These are phyloP conservation scores for Rugalucina vietnamica DNA, from an alignment of 2,888 invertebrate genomes.

Conservation along the genomic window DNA sequence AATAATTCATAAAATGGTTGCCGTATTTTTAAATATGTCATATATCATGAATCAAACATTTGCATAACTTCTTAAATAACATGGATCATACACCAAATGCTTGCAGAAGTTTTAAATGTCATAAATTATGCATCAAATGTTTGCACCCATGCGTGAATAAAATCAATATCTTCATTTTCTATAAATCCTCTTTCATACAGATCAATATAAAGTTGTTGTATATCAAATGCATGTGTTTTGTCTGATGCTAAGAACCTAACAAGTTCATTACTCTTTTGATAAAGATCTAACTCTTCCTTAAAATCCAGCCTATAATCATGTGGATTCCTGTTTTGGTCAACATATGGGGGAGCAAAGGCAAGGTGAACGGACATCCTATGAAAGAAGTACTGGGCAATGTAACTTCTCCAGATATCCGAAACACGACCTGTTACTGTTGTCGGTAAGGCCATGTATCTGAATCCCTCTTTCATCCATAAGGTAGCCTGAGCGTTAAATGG, in stretches of 20 bases:
- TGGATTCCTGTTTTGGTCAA: conserved; percentile 35
- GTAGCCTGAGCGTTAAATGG: conserved; percentile 47
- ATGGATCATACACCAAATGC: too few species aligned
- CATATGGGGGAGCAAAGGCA: conserved; percentile 30
- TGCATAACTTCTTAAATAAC: too few species aligned
- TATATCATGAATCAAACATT: too few species aligned
- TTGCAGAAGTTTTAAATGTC: too few species aligned
- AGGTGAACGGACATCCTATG: conserved; percentile 2
- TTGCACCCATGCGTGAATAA: background rate
- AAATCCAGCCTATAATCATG: conserved; percentile 20
- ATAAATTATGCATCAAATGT: background rate
- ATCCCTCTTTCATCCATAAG: conserved; percentile 21
- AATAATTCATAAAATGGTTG: too few species aligned
- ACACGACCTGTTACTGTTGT: conserved; percentile 32
- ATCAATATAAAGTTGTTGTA: conserved; percentile 1
- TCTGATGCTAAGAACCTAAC: background rate
- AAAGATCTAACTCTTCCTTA: conserved; percentile 6
- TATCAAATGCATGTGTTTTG: background rate
- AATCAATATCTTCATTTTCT: background rate
- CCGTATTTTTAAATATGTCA: too few species aligned
- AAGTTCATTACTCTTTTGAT: background rate
- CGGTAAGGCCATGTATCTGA: conserved; percentile 27
- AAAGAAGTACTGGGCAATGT: conserved; percentile 38
- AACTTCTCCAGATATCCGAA: conserved; percentile 45
- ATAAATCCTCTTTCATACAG: conserved; percentile 13